Evolutionary conservation across 2,797 vertebrate species (phyloP).

Genomic region (Balearica regulorum): DNA sequence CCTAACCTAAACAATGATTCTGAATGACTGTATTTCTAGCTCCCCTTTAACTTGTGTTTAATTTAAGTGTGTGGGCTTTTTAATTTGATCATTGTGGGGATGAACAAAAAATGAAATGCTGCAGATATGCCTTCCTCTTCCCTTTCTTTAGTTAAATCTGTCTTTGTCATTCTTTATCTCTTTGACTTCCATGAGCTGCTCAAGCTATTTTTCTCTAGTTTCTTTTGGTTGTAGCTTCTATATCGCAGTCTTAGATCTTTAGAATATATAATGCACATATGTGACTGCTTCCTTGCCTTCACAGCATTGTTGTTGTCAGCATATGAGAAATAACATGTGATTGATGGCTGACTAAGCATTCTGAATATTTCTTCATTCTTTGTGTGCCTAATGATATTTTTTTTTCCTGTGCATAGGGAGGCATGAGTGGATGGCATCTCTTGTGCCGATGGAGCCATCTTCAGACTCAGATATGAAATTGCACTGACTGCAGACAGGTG

Average conservation of each 20-base stretch:
- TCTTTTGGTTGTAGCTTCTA: background rate
- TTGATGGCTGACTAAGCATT: background rate
- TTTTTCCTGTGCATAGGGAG: background rate
- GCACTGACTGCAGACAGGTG: background rate
- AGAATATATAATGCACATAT: background rate
- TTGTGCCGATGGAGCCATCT: background rate
- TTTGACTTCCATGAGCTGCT: background rate
- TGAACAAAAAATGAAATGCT: background rate
- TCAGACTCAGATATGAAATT: background rate
- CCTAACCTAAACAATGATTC: background rate
- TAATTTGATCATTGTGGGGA: constrained; percentile 11
- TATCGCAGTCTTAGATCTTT: background rate
- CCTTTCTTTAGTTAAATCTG: background rate
- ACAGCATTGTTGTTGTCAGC: background rate
- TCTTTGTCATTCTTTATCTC: background rate
- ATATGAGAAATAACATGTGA: background rate
- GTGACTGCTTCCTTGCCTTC: background rate
- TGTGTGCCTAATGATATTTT: background rate
- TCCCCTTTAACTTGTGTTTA: constrained; percentile 16
- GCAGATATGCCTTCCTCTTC: constrained; percentile 9
- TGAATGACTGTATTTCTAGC: background rate
- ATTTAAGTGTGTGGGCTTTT: constrained; percentile 40
- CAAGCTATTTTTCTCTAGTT: background rate
- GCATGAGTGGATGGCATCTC: background rate
- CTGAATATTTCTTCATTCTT: background rate